Base-by-base conservation (phyloP, 1,140 invertebrate species). In the Heterodera carotae region DNA sequence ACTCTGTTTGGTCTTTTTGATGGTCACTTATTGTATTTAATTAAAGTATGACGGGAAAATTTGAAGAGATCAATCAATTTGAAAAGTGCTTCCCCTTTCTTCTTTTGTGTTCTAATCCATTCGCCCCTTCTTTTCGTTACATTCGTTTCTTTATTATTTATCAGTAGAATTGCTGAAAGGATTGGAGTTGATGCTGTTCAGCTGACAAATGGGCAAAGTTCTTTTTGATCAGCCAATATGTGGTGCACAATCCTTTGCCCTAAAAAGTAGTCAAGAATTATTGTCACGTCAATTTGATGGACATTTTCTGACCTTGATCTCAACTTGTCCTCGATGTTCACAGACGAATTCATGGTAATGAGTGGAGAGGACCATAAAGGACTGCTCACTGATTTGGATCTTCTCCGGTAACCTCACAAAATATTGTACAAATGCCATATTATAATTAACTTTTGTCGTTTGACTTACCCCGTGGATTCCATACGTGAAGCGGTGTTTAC, bases 401-500 rank as follows among this genome's bases (percentile, higher is more conserved):
- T 80, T 78, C 73, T 84, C 85, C 22, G 86, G 80, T 36, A 78
- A 29, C 22, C 48, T 56, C 22, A 56, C 12, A n/a, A 56, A 22
- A 56, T 18, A 22, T 56, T 18, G 18, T 18, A 22, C 22, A 5
- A 53, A 3, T 12, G 48, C 48, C 48, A 56, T 18, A 56, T 56
- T 43, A 10, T 43, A 43, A 1, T 10, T 12, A 43, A 43, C 15
- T 43, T n/a, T 39, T 43, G 39, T 6, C 39, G 12, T 43, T 53
- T 56, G 15, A 22, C 22, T 56, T 56, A 56, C 25, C 85, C 85
- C 39, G 82, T 90, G 29, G 88, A 89, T 89, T 97, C 94, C 94
- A 96, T 95, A 81, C 94, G 90, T 0, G 92, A 93, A 0, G 94
- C 93, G 12, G 93, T 95, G 87, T 96, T 96, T 0, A 87, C 84